These are phyloP conservation scores for Spondyliosoma cantharus DNA, from an alignment of 2,797 vertebrate genomes.

Conservation along the genomic window DNA sequence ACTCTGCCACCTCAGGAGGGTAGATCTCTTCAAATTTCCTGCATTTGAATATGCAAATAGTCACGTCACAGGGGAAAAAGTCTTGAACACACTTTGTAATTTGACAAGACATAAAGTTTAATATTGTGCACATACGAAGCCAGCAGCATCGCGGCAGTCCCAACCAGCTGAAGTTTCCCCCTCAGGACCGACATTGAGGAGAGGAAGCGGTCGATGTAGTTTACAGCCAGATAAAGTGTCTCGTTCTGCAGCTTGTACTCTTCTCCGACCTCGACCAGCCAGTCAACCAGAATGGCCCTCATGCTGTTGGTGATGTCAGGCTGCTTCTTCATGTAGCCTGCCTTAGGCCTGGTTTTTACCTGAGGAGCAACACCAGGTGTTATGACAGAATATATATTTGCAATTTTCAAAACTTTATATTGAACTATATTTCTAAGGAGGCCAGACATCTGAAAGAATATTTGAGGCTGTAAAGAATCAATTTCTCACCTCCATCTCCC, in stretches of 20 bases:
- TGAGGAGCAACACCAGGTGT: conserved; percentile 48
- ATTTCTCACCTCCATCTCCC: conserved; percentile 92
- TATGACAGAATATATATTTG: too few species aligned
- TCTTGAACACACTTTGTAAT: neutral
- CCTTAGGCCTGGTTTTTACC: conserved; percentile 93
- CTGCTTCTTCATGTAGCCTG: conserved; percentile 97
- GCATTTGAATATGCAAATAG: conserved; percentile 22
- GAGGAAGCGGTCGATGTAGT: conserved; percentile 98
- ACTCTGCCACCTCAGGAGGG: conserved; percentile 97
- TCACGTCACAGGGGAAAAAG: rapidly evolving
- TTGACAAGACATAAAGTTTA: rapidly evolving
- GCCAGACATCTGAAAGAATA: neutral
- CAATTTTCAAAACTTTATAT: neutral
- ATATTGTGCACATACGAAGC: conserved; percentile 90
- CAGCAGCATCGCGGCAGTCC: conserved; percentile 96
- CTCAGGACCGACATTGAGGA: conserved; percentile 98
- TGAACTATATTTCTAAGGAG: neutral
- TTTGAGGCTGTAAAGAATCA: too few species aligned
- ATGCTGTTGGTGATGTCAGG: conserved; percentile 98
- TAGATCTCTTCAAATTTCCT: conserved; percentile 99
- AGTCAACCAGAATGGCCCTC: conserved; percentile 98
- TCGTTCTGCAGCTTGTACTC: conserved; percentile 98
- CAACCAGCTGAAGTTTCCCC: conserved; percentile 98
- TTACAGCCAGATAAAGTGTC: conserved; percentile 95
- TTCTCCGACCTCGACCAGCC: conserved; percentile 98